Evolutionary conservation across 2,797 vertebrate species (phyloP).

Genomic region (Uromys caudimaculatus): DNA sequence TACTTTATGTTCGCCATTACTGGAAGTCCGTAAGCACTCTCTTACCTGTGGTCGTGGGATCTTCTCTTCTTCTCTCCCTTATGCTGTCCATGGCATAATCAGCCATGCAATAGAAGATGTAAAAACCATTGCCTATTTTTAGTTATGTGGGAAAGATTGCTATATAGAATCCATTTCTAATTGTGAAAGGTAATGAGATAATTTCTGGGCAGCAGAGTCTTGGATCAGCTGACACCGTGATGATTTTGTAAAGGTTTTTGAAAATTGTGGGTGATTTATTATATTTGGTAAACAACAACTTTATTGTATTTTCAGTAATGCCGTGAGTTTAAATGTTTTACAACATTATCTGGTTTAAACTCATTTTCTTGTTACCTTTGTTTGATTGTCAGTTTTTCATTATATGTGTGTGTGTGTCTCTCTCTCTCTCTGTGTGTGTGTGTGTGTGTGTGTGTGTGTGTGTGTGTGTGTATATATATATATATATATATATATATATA

Average conservation of each 20-base stretch:
- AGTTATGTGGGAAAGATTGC: neutral
- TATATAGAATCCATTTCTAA: neutral
- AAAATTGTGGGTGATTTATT: neutral
- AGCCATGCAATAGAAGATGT: neutral
- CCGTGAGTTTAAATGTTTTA: neutral
- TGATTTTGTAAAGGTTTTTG: neutral
- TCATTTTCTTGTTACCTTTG: neutral
- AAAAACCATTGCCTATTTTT: neutral
- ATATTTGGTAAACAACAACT: neutral
- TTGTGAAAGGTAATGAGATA: neutral
- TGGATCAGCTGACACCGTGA: neutral
- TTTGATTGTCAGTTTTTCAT: neutral
- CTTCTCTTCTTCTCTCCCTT: neutral
- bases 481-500: too few relatives aligned
- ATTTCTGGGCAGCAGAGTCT: neutral
- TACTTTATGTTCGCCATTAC: neutral
- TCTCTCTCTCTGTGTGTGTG: too few relatives aligned
- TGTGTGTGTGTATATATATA: too few relatives aligned
- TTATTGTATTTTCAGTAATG: neutral
- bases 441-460: too few relatives aligned
- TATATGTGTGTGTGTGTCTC: too few relatives aligned
- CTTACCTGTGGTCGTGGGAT: constrained; percentile 11
- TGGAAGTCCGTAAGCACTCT: neutral
- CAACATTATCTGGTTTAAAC: neutral
- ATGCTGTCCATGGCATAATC: too few relatives aligned